Conservation (phyloP, 2,113 vertebrate species). For the Limnothrissa miodon region DNA sequence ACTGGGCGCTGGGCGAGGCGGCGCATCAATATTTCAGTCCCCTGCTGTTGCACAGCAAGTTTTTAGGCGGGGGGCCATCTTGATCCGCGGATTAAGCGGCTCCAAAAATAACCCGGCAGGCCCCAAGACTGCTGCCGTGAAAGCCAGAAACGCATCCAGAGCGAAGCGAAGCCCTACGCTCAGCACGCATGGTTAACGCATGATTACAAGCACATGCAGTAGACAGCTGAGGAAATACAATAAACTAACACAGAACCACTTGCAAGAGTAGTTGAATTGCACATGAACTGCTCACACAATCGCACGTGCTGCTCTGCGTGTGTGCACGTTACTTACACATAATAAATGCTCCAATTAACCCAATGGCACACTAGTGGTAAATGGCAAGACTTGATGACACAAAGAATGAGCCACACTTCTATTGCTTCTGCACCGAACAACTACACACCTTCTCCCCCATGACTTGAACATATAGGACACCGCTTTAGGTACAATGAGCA, state of each 20-base stretch:
- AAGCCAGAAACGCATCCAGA: slow-evolving; percentile 3
- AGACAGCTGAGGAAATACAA: neutral
- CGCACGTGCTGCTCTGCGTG: neutral
- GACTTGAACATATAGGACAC: neutral
- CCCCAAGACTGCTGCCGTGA: slow-evolving; percentile 5
- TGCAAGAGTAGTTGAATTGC: neutral
- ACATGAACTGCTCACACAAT: slow-evolving; percentile 1
- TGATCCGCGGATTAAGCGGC: slow-evolving; percentile 42
- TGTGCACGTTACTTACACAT: neutral
- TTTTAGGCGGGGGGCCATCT: slow-evolving; percentile 37
- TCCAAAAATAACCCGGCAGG: slow-evolving; percentile 45
- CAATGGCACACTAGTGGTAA: neutral
- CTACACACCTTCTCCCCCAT: neutral
- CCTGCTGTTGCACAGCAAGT: slow-evolving; percentile 41
- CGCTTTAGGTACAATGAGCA: neutral
- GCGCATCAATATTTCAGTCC: slow-evolving; percentile 54
- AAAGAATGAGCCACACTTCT: neutral
- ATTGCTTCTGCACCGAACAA: neutral
- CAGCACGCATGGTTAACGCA: neutral
- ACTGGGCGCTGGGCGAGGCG: slow-evolving; percentile 31
- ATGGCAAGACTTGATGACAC: neutral
- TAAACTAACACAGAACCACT: neutral
- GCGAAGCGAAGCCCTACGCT: too few species aligned
- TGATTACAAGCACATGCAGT: neutral
- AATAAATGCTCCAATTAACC: too few species aligned